Evolutionary conservation across 2,113 vertebrate species (phyloP), one percentile per base, ranked within the genome.

Genomic region (Platanista minor): DNA sequence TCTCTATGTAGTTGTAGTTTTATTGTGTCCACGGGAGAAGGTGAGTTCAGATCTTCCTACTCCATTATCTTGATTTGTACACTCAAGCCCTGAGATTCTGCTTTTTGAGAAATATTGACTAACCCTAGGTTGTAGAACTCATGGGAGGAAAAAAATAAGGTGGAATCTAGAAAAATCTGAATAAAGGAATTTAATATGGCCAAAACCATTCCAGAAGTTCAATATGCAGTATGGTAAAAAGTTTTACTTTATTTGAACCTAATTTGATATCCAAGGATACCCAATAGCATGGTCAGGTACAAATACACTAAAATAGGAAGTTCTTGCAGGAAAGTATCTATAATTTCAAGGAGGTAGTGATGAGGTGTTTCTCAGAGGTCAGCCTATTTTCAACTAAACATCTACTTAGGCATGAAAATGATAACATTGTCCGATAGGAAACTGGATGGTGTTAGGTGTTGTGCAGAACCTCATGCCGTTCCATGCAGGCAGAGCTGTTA

Each of bases 391-490:
- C 12, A 89, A 20, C 15, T 87, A 25, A 62, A 64, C 54, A 12
- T 67, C 11, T 27, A 78, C 20, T n/a, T 8, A 64, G 59, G 23
- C 31, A 14, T 13, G 5, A 43, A 85, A 64, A 52, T 59, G 25
- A 20, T 5, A 57, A 5, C 6, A 66, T 31, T 31, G 11, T 64
- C 52, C 82, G n/a, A 27, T 41, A 83, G 61, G 15, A 52, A 36
- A 4, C 0, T 8, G 14, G 23, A 33, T 5, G 2, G 41, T 20
- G 6, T 66, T 18, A 17, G 4, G 17, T 6, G 3, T 8, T 71
- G 17, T 54, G 1, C 21, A 66, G 29, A 74, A 8, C 20, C 11
- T 78, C 43, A 10, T 14, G 36, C 4, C 21, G 13, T 93, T 21
- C 23, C 20, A 5, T 17, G 4, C n/a, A 75, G 12, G 1, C 7